Evolutionary conservation across 2,888 invertebrate genomes (phyloP).

Genomic region (Halictus quadricinctus): DNA sequence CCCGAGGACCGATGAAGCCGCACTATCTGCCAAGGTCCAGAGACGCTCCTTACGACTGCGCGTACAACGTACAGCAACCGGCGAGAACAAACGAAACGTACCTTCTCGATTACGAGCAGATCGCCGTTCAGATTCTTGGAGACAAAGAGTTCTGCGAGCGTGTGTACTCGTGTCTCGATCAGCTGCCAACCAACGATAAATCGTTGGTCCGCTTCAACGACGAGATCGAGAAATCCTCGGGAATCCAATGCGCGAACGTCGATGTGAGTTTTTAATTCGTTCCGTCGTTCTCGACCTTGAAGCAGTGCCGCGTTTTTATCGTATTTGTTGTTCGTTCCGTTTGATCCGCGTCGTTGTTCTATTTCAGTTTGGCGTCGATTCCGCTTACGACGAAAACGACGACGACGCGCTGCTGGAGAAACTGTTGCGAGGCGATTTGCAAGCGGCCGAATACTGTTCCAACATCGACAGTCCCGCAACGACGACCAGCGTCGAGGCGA

Average conservation of each 20-base stretch:
- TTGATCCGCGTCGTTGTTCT: not conserved
- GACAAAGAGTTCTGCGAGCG: constrained; percentile 71
- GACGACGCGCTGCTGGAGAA: constrained; percentile 68
- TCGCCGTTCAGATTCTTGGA: constrained; percentile 67
- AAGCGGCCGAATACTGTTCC: constrained; percentile 62
- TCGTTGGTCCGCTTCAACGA: not conserved
- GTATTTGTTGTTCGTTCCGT: not conserved
- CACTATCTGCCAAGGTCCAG: constrained; percentile 29
- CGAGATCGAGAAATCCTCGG: not conserved
- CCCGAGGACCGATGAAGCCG: constrained; percentile 73
- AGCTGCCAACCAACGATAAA: constrained; percentile 49
- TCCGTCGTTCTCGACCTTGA: not conserved
- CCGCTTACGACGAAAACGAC: not conserved
- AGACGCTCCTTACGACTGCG: constrained; percentile 63
- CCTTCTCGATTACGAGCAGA: constrained; percentile 66
- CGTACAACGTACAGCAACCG: constrained; percentile 31
- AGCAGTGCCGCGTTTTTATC: not conserved
- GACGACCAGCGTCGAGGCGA: not conserved
- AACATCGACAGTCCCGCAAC: constrained; percentile 34
- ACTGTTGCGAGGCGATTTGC: constrained; percentile 65
- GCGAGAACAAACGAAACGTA: constrained; percentile 20
- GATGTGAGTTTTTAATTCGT: constrained; percentile 22
- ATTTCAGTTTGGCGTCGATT: not conserved
- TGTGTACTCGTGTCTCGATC: constrained; percentile 71
- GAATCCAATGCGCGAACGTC: not conserved